Base-by-base conservation (phyloP, 2,797 vertebrate genomes). In the Diplodus puntazzo region DNA sequence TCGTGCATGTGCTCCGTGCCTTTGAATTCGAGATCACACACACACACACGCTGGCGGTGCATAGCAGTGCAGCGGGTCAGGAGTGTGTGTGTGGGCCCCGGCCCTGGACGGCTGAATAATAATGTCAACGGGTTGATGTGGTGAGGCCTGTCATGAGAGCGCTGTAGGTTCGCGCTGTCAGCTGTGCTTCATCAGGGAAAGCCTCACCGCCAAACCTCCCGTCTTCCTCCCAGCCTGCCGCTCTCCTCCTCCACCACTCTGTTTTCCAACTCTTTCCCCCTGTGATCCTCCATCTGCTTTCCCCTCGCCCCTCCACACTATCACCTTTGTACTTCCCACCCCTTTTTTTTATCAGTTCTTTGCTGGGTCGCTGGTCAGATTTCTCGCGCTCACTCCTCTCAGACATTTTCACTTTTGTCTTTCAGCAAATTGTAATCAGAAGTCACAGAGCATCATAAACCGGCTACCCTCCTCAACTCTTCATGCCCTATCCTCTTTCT, bases 121-220 rank as follows among this genome's bases (percentile, higher is more conserved):
- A 93, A 89, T 82, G 90, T 90, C 79, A 82, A 73, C n/a, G 79
- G 82, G 82, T 93, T 93, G 89, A 93, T 95, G 93, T 90, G 94
- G 94, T 87, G 66, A 82, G 63, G 84, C 66, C 59, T 88, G 82
- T 89, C 93, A 90, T 89, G 85, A 90, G 86, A 92, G 67, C 42
- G 58, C 81, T 89, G 91, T 73, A 88, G 85, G 87, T 89, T 87
- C 23, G 86, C 84, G 23, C 76, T 17, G 81, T 94, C 92, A 94
- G 92, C 91, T 92, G 87, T 71, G 86, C 85, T 87, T 92, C 89
- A 92, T 91, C 91, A 91, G 92, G 87, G 87, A 90, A 91, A 89
- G 72, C 85, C 89, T 89, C 63, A 52, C 79, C 75, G 18, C 84
- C 77, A 84, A 81, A 87, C 81, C 85, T 86, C 68, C 73, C 57